Evolutionary conservation across 2,888 invertebrate species (phyloP).

Genomic region (Hirtodrosophila duncani): DNA sequence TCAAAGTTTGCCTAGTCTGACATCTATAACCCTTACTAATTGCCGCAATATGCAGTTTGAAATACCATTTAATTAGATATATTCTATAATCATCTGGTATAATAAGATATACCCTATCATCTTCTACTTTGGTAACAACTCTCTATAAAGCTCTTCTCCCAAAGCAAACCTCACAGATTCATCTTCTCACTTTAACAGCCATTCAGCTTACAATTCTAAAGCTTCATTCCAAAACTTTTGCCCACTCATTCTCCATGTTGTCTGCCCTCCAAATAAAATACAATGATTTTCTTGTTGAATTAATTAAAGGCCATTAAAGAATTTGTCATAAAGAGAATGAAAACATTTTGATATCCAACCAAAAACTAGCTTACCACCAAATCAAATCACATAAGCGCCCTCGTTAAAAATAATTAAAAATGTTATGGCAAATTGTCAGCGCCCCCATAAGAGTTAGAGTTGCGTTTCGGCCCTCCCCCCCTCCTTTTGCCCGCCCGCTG

Average conservation of each 20-base stretch:
- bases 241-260: conserved; percentile 45
- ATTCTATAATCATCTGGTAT: too few species aligned
- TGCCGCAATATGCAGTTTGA: too few species aligned
- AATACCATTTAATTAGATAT: too few species aligned
- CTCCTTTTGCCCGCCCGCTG: neutral
- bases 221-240: conserved; percentile 36
- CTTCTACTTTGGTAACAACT: too few species aligned
- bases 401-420: conserved; percentile 67
- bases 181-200: too few species aligned
- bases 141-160: too few species aligned
- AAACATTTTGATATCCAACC: conserved; percentile 25
- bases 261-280: conserved; percentile 22
- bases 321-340: conserved; percentile 59
- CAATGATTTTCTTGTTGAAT: conserved; percentile 33
- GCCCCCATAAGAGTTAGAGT: conserved; percentile 22
- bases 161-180: too few species aligned
- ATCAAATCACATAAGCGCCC: conserved; percentile 66
- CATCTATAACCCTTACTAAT: too few species aligned
- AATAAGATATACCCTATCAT: too few species aligned
- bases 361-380: conserved; percentile 5
- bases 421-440: conserved; percentile 70
- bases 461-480: neutral
- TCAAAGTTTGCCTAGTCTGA: too few species aligned
- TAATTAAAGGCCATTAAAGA: conserved; percentile 67
- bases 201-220: too few species aligned